Conservation (phyloP, 2,113 vertebrate species). For the Urocynchramus pylzowi region DNA sequence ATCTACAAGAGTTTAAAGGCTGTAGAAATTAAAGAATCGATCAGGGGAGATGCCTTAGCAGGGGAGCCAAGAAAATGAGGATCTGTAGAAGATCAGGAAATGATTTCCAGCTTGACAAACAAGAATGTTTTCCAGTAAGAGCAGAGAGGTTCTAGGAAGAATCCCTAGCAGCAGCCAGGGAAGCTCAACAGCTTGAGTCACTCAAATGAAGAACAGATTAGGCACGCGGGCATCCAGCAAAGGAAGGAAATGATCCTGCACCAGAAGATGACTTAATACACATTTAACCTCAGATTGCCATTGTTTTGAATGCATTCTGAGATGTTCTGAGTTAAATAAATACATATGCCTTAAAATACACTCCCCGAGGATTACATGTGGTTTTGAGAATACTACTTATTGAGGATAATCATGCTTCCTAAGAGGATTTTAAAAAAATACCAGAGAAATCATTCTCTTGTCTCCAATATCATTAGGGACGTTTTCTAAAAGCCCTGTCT, state of each 20-base stretch:
- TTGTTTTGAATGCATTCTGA: conserved; percentile 24
- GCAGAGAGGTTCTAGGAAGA: conserved; percentile 33
- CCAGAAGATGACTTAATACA: not conserved
- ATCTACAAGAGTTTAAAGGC: not conserved
- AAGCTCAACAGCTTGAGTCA: conserved; percentile 26
- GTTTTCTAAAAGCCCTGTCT: not conserved
- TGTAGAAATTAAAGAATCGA: conserved; percentile 1
- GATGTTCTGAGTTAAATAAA: not conserved
- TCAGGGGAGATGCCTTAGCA: not conserved
- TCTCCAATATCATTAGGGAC: not conserved
- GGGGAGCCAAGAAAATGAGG: conserved; percentile 16
- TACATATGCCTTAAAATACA: conserved; percentile 14
- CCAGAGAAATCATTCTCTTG: not conserved
- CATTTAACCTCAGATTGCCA: conserved; percentile 29
- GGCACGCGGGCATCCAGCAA: not conserved
- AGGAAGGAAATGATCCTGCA: conserved; percentile 55
- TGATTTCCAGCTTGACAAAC: not conserved
- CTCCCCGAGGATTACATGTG: conserved; percentile 10
- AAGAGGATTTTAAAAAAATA: not conserved
- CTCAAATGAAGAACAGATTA: conserved; percentile 32
- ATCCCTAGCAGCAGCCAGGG: conserved; percentile 30
- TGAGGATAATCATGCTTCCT: not conserved
- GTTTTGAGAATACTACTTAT: conserved; percentile 14
- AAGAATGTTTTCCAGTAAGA: conserved; percentile 32
- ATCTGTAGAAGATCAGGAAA: conserved; percentile 33